Evolutionary conservation across 2,888 invertebrate genomes (phyloP), one percentile per base, ranked within the genome.

Genomic region (Ennomos quercinarius): DNA sequence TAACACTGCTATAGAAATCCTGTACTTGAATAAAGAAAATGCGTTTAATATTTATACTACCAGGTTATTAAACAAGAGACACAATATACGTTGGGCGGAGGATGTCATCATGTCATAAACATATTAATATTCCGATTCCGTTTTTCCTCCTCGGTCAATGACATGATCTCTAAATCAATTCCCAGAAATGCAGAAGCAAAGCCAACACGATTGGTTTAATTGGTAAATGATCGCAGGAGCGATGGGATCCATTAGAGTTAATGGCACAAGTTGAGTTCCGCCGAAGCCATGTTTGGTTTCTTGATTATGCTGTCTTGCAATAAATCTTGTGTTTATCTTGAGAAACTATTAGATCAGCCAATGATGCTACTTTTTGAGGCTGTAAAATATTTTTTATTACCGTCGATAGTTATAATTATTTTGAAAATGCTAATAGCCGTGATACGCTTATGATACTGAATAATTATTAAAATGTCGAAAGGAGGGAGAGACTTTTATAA

Each of bases 141-240:
- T 41, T 49, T 53, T 53, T 58, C 39, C 39, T 40, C 48, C 27
- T 40, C 47, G 42, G 55, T 42, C 48, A 41, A 8, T 38, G 60
- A 42, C 48, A 48, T n/a, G 35, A 52, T 57, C 55, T 54, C 42
- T 57, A 51, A 56, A 61, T 63, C 55, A 61, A 51, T 62, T 64
- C 60, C 46, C 56, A 44, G 57, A 58, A 60, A 45, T 56, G 56
- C 51, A 39, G 35, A 41, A 55, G 48, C 42, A 49, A 12, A 56
- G 44, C 17, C 45, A 38, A 51, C 54, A 51, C 54, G 39, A 56
- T 62, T 50, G 53, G 35, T 62, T 47, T 66, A 64, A 64, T 63
- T 66, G 60, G 61, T 53, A 68, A 63, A 59, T 61, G 56, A 61
- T 67, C 57, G 56, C 50, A 46, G 57, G 39, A 46, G 17, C 12